phyloP scores from a whole-genome alignment of 2,888 invertebrate genomes.

The Hemistola chrysoprasaria region DNA sequence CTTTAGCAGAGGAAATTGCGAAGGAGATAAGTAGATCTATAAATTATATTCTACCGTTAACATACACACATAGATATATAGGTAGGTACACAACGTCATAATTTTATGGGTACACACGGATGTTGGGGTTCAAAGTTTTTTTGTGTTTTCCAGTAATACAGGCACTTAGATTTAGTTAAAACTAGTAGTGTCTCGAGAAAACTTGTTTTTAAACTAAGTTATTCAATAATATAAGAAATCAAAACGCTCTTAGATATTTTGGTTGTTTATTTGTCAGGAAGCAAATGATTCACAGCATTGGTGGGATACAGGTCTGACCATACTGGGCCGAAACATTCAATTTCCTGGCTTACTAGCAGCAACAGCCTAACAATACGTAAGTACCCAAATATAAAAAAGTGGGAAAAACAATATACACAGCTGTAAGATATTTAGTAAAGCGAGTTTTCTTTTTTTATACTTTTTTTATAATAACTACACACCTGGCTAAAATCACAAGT shows the following conservation, averaged over 20 bases:
- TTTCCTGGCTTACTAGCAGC: conserved; percentile 69
- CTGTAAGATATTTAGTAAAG: conserved; percentile 73
- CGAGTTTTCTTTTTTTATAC: conserved; percentile 60
- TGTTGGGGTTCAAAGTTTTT: too few relatives aligned
- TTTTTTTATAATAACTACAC: conserved; percentile 66
- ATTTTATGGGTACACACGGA: too few relatives aligned
- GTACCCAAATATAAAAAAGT: conserved; percentile 77
- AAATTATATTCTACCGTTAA: too few relatives aligned
- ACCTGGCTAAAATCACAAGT: conserved; percentile 79
- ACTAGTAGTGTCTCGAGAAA: too few relatives aligned
- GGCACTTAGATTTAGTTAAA: too few relatives aligned
- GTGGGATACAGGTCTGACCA: conserved; percentile 79
- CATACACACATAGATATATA: too few relatives aligned
- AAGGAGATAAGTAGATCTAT: too few relatives aligned
- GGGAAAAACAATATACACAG: conserved; percentile 70
- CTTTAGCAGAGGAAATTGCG: too few relatives aligned
- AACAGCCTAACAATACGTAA: conserved; percentile 74
- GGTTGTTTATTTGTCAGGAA: conserved; percentile 81
- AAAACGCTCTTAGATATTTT: conserved; percentile 60
- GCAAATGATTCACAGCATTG: conserved; percentile 82
- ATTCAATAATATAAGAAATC: conserved; percentile 30
- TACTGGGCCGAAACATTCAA: conserved; percentile 72
- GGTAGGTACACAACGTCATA: too few relatives aligned
- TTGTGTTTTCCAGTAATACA: too few relatives aligned
- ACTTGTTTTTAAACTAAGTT: too few relatives aligned